These are phyloP conservation scores for Smithornis capensis DNA, from an alignment of 2,113 vertebrate species.

Conservation along the genomic window DNA sequence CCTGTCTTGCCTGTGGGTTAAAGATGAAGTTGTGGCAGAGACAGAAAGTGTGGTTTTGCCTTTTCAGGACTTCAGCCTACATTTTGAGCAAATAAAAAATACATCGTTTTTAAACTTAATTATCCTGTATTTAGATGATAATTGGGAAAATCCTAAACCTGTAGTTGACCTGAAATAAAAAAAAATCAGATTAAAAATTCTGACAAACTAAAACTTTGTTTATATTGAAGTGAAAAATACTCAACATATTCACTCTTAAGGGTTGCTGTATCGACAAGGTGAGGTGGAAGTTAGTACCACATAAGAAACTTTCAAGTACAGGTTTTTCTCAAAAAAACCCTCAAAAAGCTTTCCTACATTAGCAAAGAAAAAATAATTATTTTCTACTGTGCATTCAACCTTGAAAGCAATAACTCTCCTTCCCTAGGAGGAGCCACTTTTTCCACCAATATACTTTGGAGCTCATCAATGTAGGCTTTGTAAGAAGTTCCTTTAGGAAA, in stretches of 20 bases:
- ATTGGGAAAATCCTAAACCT: background rate
- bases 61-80: background rate
- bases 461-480: background rate
- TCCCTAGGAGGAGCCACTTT: background rate
- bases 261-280: background rate
- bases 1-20: background rate
- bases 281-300: background rate
- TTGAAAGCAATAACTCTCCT: background rate
- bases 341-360: background rate
- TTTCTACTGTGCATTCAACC: background rate
- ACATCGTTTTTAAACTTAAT: background rate
- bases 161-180: background rate
- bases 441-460: background rate
- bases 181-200: background rate
- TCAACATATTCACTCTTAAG: background rate
- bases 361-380: background rate
- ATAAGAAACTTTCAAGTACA: background rate
- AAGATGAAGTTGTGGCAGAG: background rate
- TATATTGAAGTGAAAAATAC: background rate
- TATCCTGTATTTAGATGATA: background rate
- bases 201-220: background rate
- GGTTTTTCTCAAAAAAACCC: background rate
- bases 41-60: background rate
- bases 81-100: background rate
- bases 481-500: background rate